phyloP scores from a whole-genome alignment of 2,888 invertebrate species.

The Cryptophagus acutangulus region DNA sequence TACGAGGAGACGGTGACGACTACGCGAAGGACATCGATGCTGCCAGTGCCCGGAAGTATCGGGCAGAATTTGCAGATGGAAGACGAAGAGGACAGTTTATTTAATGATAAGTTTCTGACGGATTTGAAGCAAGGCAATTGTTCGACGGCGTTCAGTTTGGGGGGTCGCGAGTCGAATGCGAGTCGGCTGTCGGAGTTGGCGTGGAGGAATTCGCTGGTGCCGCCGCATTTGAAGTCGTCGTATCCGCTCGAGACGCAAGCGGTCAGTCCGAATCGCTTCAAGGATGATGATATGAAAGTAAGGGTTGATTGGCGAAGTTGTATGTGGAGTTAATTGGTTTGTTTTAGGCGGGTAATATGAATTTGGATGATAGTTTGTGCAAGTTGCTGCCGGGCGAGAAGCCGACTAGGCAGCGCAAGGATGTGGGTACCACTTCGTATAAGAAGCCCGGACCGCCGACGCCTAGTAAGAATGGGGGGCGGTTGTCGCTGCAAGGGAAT shows the following conservation, averaged over 20 bases:
- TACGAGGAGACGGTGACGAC: conserved; percentile 29
- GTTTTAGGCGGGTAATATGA: conserved; percentile 38
- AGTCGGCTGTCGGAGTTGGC: conserved; percentile 64
- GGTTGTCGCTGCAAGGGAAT: conserved; percentile 62
- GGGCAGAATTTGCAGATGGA: conserved; percentile 62
- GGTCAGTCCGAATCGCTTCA: conserved; percentile 51
- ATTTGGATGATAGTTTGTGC: conserved; percentile 45
- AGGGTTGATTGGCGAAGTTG: conserved; percentile 13
- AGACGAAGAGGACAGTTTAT: conserved; percentile 81
- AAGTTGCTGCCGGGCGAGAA: conserved; percentile 47
- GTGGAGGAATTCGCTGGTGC: conserved; percentile 74
- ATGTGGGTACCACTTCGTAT: conserved; percentile 68
- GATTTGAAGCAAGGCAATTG: conserved; percentile 61
- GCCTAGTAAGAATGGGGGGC: conserved; percentile 72
- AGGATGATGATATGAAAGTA: conserved; percentile 66
- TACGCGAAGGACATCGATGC: conserved; percentile 22
- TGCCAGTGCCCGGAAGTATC: conserved; percentile 19
- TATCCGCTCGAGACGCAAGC: conserved; percentile 80
- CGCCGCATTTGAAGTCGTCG: conserved; percentile 79
- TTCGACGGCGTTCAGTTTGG: conserved; percentile 22
- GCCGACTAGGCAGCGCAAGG: conserved; percentile 48
- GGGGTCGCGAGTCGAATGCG: conserved; percentile 36
- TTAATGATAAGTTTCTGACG: conserved; percentile 72
- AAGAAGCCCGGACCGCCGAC: conserved; percentile 84
- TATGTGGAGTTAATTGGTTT: conserved; percentile 2